Conservation (phyloP, 2,113 vertebrate genomes). For the Arenaria interpres region DNA sequence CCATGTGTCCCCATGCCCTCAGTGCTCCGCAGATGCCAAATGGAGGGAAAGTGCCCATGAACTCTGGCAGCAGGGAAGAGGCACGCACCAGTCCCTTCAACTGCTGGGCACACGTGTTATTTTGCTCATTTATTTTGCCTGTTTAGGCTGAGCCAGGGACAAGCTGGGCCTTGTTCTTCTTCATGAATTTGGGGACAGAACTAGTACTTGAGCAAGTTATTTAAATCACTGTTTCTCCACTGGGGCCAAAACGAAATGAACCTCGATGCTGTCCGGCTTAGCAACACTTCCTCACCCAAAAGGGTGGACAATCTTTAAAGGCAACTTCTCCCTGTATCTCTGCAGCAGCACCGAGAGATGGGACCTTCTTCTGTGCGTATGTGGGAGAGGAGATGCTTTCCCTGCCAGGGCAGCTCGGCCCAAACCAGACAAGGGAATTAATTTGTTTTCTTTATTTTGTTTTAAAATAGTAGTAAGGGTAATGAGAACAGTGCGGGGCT, state of each 20-base stretch:
- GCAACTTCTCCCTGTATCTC: not conserved
- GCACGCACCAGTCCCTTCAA: accelerated
- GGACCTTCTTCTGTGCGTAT: not conserved
- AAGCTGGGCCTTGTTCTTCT: not conserved
- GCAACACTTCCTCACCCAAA: not conserved
- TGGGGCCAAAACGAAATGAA: not conserved
- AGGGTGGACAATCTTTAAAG: not conserved
- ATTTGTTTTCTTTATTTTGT: not conserved
- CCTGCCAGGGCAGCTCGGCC: not conserved
- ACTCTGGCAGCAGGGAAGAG: accelerated
- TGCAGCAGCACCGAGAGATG: not conserved
- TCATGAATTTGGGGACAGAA: not conserved
- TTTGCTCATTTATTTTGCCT: not conserved
- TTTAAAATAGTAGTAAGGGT: not conserved
- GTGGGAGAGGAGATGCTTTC: not conserved
- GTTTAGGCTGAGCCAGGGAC: not conserved
- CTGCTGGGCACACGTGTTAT: not conserved
- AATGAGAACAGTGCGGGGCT: not conserved
- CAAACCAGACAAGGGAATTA: accelerated
- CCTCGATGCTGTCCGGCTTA: not conserved
- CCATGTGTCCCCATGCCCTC: accelerated
- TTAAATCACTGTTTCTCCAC: not conserved
- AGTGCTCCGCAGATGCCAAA: not conserved
- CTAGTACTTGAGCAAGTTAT: not conserved
- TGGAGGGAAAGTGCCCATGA: not conserved